Conservation (phyloP, 1,140 invertebrate genomes). For the Nymphalis io region DNA sequence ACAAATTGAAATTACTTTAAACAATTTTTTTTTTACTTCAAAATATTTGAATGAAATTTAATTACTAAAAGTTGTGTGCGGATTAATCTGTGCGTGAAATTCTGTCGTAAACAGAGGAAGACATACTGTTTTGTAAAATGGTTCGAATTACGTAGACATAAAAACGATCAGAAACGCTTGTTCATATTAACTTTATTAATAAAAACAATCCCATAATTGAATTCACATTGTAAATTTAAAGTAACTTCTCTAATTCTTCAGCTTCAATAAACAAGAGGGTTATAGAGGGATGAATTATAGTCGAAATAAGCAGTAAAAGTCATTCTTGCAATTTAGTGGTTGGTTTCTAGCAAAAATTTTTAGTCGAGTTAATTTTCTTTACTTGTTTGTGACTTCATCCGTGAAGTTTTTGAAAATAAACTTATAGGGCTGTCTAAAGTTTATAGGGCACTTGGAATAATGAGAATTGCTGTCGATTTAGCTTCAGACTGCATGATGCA, state of each 20-base stretch:
- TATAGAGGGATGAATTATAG: conserved; percentile 3
- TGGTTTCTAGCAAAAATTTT: background rate
- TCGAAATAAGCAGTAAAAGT: conserved; percentile 6
- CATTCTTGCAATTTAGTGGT: conserved; percentile 1
- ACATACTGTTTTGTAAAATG: no score
- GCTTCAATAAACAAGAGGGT: background rate
- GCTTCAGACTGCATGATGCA: no score
- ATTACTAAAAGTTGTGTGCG: no score
- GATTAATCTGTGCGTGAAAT: no score
- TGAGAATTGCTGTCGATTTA: background rate
- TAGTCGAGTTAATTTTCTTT: conserved; percentile 8
- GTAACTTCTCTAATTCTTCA: background rate
- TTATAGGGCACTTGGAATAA: background rate
- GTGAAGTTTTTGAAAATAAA: conserved; percentile 9
- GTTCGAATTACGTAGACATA: background rate
- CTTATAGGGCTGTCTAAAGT: background rate
- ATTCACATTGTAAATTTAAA: conserved; percentile 4
- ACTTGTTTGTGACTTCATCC: conserved; percentile 8
- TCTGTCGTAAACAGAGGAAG: no score
- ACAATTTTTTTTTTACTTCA: no score
- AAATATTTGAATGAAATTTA: no score
- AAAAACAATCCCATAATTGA: conserved; percentile 4
- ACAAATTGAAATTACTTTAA: no score
- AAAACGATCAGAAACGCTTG: no score
- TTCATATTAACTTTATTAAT: background rate